Conservation (phyloP, 2,113 vertebrate genomes). For the Lagopus leucura region DNA sequence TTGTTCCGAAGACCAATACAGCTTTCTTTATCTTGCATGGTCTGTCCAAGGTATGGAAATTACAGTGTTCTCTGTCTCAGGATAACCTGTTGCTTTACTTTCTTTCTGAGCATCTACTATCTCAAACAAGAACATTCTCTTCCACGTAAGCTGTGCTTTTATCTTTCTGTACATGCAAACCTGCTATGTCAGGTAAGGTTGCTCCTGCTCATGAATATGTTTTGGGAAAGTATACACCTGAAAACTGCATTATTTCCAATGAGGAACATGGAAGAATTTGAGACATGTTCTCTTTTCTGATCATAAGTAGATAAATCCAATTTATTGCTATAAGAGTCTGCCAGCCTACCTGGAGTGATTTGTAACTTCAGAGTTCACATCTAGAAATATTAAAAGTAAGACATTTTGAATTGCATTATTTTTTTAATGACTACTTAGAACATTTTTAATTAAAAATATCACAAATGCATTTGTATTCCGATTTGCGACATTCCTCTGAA, state of each 20-base stretch:
- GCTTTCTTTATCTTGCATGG: background rate
- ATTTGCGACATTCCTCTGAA: background rate
- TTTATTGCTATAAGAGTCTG: background rate
- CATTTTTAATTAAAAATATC: background rate
- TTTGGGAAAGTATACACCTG: background rate
- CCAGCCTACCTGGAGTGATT: background rate
- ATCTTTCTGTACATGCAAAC: background rate
- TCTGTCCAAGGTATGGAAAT: background rate
- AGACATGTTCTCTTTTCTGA: background rate
- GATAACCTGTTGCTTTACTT: background rate
- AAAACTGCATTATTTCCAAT: background rate
- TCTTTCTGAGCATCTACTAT: background rate
- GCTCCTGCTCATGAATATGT: accelerated
- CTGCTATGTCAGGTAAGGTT: background rate
- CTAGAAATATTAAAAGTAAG: background rate
- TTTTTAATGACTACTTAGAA: background rate
- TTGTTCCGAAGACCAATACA: background rate
- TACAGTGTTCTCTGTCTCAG: background rate
- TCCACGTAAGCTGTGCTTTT: background rate
- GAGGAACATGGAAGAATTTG: background rate
- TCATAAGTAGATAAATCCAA: background rate
- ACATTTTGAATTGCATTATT: background rate
- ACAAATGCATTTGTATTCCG: background rate
- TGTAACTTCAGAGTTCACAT: background rate
- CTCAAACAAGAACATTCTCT: background rate